Base-by-base conservation (phyloP, 37 sponge, comb jelly and placozoan genomes). In the Amphimedon queenslandica region DNA sequence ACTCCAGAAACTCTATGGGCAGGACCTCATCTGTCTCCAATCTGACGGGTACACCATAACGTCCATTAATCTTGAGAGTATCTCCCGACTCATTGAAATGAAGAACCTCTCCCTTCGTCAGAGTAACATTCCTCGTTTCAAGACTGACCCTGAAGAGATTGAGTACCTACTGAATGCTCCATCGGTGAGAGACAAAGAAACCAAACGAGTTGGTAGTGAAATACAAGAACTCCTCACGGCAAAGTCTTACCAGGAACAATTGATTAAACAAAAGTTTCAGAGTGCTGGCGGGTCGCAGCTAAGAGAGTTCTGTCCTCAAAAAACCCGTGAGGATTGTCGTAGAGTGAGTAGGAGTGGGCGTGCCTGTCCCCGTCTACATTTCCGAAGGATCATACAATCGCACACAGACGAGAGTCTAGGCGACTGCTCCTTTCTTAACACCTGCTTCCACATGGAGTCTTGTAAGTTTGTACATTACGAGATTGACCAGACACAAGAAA, bases 391-490 rank as follows among this genome's bases (percentile, higher is more conserved):
- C 38, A 90, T 92, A 27, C 88, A 92, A 51, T 53, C 66, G 0
- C 97, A 96, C 77, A 96, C 97, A 8, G 97, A 96, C 51, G 80
- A 90, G 72, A 76, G 76, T 37, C 72, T 96, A 11, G 97, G 97
- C 0, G 97, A 96, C 65, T 96, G 97, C 69, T 96, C 97, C 32
- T 96, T 96, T 77, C 91, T 96, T 47, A 96, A 96, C 80, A 93
- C 97, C 18, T 96, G 97, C 71, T 96, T 96, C 67, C 93, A 96
- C 79, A 76, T 87, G 77, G 93, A 93, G 73, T 90, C 97, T 5
- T 96, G 97, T 75, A 96, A 96, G 79, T 96, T 85, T 76, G 93
- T 96, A 2, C 97, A 96, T 84, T 96, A 96, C 63, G 79, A 83
- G 42, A 82, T 96, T 10, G 97, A 96, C 65, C 71, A 73, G 40